Percentiles rank a stretch among this genome's conserved stretches.
Conservation (phyloP, 2,113 vertebrate genomes). For the Cryptomyrus ogoouensis region DNA sequence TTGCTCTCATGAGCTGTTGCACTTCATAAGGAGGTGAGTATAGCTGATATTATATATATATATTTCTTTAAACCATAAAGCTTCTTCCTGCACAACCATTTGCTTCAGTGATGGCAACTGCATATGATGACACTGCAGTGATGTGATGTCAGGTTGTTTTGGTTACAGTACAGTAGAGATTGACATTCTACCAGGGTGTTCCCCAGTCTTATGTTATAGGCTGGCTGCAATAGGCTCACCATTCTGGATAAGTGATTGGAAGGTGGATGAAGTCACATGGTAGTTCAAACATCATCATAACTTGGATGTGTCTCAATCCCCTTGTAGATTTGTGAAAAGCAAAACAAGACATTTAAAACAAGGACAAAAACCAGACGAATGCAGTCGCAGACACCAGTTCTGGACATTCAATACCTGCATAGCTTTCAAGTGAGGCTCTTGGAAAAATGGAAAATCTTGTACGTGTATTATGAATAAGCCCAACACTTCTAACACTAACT, state of each 20-base stretch:
- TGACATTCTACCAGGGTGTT: not conserved
- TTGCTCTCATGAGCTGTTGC: constrained; percentile 44
- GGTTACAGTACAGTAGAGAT: not conserved
- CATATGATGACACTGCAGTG: not conserved
- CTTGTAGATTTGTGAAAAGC: constrained; percentile 36
- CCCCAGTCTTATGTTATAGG: not conserved
- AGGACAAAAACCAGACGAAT: not conserved
- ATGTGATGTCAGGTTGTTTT: not conserved
- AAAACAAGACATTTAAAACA: constrained; percentile 8
- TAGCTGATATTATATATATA: not conserved
- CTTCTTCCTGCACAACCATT: not conserved
- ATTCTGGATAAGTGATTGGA: not conserved
- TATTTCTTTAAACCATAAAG: not conserved
- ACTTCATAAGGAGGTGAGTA: constrained; percentile 40
- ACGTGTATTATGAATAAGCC: not conserved
- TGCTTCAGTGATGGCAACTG: not conserved
- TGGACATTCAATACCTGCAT: constrained; percentile 41
- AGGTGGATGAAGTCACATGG: not conserved
- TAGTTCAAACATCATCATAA: not conserved
- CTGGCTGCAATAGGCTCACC: not conserved
- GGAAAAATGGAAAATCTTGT: not conserved
- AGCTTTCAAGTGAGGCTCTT: constrained; percentile 42
- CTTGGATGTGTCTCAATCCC: not conserved
- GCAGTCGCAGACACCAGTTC: constrained; percentile 26
- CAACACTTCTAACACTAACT: not conserved